Percentiles rank a stretch among this genome's conserved stretches.
These are phyloP conservation scores for Emydura subglobosa DNA, from an alignment of 2,113 vertebrate genomes.

Conservation along the genomic window DNA sequence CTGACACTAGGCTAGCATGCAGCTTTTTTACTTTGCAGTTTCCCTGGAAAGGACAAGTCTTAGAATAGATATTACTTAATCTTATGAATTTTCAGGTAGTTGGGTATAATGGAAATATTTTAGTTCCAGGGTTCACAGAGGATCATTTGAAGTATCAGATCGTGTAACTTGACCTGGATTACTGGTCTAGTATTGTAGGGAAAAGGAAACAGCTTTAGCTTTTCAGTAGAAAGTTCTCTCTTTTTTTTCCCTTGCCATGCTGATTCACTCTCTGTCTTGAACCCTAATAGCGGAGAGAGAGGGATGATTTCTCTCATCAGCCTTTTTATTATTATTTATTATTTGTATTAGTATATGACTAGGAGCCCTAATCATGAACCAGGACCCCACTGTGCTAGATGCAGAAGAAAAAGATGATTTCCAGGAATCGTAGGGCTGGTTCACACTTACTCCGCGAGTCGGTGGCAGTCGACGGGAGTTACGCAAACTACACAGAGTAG, in stretches of 20 bases:
- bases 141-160: neutral
- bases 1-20: neutral
- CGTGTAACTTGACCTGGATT: accelerated
- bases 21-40: neutral
- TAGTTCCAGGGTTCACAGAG: neutral
- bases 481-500: too few species aligned
- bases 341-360: neutral
- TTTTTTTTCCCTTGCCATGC: neutral
- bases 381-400: neutral
- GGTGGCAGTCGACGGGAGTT: too few species aligned
- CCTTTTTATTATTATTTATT: neutral
- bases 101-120: accelerated
- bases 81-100: neutral
- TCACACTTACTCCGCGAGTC: too few species aligned
- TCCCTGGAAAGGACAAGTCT: neutral
- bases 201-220: accelerated
- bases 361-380: neutral
- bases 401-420: neutral
- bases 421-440: neutral
- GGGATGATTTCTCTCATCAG: neutral
- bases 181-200: neutral
- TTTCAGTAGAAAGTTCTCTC: neutral
- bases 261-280: neutral
- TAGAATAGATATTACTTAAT: neutral
- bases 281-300: neutral